These are phyloP conservation scores for Myzus persicae DNA, from an alignment of 1,140 invertebrate species.

Conservation along the genomic window DNA sequence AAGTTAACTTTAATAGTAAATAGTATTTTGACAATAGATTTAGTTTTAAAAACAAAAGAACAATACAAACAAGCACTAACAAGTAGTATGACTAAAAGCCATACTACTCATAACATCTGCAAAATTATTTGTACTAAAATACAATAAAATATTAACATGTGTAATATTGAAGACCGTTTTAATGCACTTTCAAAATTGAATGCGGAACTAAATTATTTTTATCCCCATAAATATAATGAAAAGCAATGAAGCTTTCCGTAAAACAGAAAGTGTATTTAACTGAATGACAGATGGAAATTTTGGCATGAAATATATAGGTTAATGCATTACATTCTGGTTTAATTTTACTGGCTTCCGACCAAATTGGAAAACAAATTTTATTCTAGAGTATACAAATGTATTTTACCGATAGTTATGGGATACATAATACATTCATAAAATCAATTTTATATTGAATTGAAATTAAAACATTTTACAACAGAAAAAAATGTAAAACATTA, in stretches of 20 bases:
- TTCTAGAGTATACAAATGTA: neutral
- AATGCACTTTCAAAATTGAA: neutral
- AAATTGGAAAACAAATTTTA: neutral
- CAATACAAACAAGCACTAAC: no score
- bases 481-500: neutral
- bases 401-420: neutral
- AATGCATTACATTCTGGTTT: conserved; percentile 14
- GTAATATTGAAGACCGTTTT: neutral
- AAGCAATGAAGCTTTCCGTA: neutral
- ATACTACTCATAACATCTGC: no score
- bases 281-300: neutral
- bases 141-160: no score
- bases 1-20: no score
- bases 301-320: conserved; percentile 34
- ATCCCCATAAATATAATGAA: neutral
- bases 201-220: neutral
- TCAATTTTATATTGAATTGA: neutral
- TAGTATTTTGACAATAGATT: no score
- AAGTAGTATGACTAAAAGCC: no score
- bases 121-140: no score
- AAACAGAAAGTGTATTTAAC: neutral
- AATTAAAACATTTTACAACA: neutral
- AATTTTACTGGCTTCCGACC: neutral
- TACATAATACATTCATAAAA: neutral
- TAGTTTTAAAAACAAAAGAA: no score